Conservation (phyloP, 2,797 vertebrate genomes). For the Labroides dimidiatus region DNA sequence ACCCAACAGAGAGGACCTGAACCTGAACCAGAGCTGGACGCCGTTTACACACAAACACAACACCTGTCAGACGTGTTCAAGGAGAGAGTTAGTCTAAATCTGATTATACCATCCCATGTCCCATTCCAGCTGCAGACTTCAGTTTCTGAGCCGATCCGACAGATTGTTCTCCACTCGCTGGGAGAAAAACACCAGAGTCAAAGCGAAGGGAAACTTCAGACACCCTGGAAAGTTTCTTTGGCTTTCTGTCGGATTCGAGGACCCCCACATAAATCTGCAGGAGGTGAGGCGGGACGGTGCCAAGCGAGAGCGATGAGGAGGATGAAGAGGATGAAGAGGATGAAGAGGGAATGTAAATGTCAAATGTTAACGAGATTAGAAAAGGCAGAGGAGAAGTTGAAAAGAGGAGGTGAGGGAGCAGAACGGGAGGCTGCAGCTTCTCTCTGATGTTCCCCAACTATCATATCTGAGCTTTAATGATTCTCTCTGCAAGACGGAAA, state of each 20-base stretch:
- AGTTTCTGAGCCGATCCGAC: too few species aligned
- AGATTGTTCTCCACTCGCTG: background rate
- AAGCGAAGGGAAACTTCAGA: conserved; percentile 2
- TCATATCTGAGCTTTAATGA: conserved; percentile 70
- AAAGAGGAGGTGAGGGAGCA: conserved; percentile 62
- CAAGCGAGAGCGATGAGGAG: conserved; percentile 8
- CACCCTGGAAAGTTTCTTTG: conserved; percentile 1
- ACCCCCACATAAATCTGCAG: background rate
- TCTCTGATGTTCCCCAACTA: conserved; percentile 65
- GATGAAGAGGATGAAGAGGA: conserved; percentile 38
- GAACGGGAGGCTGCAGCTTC: conserved; percentile 46
- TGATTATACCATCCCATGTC: too few species aligned
- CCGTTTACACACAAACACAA: background rate
- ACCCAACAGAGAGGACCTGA: background rate
- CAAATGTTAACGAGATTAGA: conserved; percentile 71
- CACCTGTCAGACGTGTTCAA: too few species aligned
- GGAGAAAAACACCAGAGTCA: conserved; percentile 10
- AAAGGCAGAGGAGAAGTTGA: conserved; percentile 53
- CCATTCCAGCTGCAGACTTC: too few species aligned
- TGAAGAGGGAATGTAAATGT: conserved; percentile 59
- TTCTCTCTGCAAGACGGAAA: conserved; percentile 65
- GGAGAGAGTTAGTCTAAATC: too few species aligned
- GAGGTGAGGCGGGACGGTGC: conserved; percentile 3
- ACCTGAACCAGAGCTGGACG: background rate
- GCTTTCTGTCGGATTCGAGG: conserved; percentile 1